Percentiles rank a stretch among this genome's conserved stretches.
Evolutionary conservation across 2,113 vertebrate genomes (phyloP).

Genomic region (Passerina amoena): DNA sequence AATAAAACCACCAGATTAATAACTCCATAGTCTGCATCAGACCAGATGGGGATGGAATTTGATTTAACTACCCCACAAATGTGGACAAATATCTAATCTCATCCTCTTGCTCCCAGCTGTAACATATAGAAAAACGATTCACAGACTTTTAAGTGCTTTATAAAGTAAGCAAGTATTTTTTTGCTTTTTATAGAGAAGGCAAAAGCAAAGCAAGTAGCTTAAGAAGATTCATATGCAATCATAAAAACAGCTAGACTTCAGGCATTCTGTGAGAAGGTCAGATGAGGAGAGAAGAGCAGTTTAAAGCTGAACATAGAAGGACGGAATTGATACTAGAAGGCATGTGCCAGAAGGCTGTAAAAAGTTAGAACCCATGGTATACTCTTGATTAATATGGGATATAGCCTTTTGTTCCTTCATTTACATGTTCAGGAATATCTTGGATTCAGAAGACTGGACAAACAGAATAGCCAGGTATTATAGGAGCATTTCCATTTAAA

Average conservation of each 20-base stretch:
- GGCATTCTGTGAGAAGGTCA: neutral
- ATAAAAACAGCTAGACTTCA: fast-evolving
- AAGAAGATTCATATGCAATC: neutral
- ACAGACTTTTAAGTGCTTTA: fast-evolving
- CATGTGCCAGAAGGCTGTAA: neutral
- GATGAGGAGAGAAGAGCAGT: neutral
- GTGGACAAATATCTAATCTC: neutral
- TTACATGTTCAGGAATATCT: neutral
- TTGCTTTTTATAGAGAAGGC: neutral
- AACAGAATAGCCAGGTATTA: neutral
- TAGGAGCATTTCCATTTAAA: neutral
- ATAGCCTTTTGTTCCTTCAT: neutral
- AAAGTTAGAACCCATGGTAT: neutral
- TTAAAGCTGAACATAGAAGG: neutral
- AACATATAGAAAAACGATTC: neutral
- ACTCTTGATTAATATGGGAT: neutral
- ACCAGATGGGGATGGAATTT: neutral
- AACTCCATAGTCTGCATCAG: neutral
- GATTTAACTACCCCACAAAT: neutral
- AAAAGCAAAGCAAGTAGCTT: neutral
- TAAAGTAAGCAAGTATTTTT: neutral
- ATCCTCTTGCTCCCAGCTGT: neutral
- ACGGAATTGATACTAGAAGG: neutral
- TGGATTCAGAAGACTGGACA: neutral
- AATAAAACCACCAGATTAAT: neutral